These are phyloP conservation scores for Taphrorychus bicolor DNA, from an alignment of 2,888 invertebrate species.

Conservation along the genomic window DNA sequence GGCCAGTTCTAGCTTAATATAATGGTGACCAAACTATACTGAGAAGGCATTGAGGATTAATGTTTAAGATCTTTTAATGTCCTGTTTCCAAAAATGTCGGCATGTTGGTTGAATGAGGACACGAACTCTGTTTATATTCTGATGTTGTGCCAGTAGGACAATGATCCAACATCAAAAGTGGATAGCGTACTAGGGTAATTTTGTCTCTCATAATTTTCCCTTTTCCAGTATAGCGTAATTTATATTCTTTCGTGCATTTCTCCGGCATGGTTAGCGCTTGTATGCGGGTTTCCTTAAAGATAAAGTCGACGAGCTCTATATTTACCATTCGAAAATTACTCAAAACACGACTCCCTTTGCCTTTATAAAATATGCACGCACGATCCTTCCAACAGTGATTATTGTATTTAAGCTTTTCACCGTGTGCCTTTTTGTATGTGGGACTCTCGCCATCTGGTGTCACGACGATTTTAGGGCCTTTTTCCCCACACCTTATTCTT, in stretches of 20 bases:
- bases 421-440: conserved; percentile 37
- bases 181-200: not conserved
- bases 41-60: too few relatives aligned
- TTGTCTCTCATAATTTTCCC: conserved; percentile 9
- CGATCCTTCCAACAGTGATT: conserved; percentile 46
- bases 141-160: not conserved
- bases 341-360: conserved; percentile 50
- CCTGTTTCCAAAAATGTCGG: too few relatives aligned
- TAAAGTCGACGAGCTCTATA: conserved; percentile 52
- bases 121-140: too few relatives aligned
- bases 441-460: conserved; percentile 31
- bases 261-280: conserved; percentile 25
- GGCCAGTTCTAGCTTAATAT: too few relatives aligned
- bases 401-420: conserved; percentile 47
- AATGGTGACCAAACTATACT: too few relatives aligned
- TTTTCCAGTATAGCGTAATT: conserved; percentile 15
- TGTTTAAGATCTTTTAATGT: too few relatives aligned
- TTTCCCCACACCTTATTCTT: not conserved
- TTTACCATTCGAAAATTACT: conserved; percentile 56
- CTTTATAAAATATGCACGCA: conserved; percentile 55
- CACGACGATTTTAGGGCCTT: conserved; percentile 8
- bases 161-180: not conserved
- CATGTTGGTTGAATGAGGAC: too few relatives aligned
- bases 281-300: conserved; percentile 48
- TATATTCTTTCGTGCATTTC: conserved; percentile 37